phyloP scores from a whole-genome alignment of 2,797 vertebrate species.

The Hoplostethus atlanticus region DNA sequence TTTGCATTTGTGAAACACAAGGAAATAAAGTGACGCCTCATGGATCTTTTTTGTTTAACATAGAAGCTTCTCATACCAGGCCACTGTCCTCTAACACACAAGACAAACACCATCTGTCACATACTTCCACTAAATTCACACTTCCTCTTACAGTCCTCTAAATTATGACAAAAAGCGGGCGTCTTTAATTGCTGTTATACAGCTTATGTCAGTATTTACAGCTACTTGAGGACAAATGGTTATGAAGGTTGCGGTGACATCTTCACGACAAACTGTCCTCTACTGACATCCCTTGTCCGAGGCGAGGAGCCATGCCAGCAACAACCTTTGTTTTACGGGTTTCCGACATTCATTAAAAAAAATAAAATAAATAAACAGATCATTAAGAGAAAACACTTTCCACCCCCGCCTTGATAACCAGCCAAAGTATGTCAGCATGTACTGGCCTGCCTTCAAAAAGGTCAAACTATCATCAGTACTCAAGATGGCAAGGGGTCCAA shows the following conservation, averaged over 20 bases:
- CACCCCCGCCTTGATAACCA: neutral
- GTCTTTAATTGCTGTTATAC: too few species aligned
- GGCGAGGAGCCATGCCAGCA: neutral
- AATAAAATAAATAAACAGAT: neutral
- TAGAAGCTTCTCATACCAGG: neutral
- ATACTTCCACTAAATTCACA: neutral
- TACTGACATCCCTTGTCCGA: neutral
- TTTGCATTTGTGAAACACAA: neutral
- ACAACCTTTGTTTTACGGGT: neutral
- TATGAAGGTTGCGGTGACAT: neutral
- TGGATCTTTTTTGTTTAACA: neutral
- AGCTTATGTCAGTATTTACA: neutral
- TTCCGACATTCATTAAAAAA: neutral
- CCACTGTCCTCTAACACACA: neutral
- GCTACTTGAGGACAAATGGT: neutral
- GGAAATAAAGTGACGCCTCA: neutral
- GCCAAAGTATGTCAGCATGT: neutral
- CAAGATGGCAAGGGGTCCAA: too few species aligned
- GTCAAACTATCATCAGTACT: too few species aligned
- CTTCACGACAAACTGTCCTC: neutral
- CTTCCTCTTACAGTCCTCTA: neutral
- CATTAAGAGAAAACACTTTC: too few species aligned
- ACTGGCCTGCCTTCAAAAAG: too few species aligned
- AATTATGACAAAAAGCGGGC: neutral
- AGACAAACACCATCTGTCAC: neutral